Evolutionary conservation across 1,140 invertebrate genomes (phyloP).

Genomic region (Tetragonula clypearis): DNA sequence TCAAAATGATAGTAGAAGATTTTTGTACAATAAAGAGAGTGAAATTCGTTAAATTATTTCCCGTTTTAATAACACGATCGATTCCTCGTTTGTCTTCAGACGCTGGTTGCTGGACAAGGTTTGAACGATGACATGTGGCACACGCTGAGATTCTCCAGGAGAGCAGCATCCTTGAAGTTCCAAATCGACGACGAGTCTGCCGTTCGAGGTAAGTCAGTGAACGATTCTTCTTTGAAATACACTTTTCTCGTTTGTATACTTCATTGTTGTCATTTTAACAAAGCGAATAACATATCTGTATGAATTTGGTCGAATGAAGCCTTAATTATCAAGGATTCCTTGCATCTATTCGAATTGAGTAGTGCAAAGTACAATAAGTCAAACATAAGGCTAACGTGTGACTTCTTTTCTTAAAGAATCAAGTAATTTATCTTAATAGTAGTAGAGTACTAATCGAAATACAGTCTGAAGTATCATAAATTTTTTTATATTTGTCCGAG

Average conservation of each 20-base stretch:
- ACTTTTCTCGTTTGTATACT: background rate
- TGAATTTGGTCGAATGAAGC: no score
- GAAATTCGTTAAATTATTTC: background rate
- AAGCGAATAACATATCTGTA: no score
- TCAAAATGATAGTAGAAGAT: background rate
- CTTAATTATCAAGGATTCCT: no score
- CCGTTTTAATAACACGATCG: background rate
- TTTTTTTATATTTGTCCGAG: no score
- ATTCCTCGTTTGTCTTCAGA: conserved; percentile 81
- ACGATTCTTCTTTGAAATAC: background rate
- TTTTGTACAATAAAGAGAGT: background rate
- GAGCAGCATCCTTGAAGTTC: conserved; percentile 91
- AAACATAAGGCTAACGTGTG: no score
- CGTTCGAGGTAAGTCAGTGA: conserved; percentile 87
- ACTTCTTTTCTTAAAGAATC: no score
- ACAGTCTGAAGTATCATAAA: no score
- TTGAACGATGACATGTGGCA: conserved; percentile 98
- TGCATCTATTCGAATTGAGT: no score
- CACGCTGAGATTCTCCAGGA: conserved; percentile 91
- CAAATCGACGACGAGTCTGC: conserved; percentile 92
- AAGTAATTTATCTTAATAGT: no score
- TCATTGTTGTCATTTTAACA: no score
- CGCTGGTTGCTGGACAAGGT: conserved; percentile 90
- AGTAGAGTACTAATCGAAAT: no score
- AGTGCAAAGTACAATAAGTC: no score